Base-by-base conservation (phyloP, 2,797 vertebrate genomes). In the Halcyon badia region DNA sequence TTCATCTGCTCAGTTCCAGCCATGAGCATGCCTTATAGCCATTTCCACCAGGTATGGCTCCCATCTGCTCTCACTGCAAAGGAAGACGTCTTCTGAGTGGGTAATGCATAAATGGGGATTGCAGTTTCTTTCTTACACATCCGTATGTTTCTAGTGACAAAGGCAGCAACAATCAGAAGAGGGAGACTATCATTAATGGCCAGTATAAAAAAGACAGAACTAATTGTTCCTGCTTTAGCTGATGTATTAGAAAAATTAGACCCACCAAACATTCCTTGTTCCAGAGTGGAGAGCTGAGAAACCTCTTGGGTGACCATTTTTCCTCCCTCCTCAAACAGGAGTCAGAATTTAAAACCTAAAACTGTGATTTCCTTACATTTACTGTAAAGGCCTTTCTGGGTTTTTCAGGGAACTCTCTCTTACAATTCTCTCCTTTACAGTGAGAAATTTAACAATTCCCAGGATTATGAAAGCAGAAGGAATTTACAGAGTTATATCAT, bases 401-500 rank as follows among this genome's bases (percentile, higher is more conserved):
- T 30, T 75, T 91, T 96, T 70, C 44, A 79, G 15, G 33, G 66
- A 91, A 61, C 25, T 75, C 17, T 39, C 10, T 69, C 37, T 77
- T 77, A 51, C 5, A 61, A 17, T 41, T 75, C 6, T 80, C 24
- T 85, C 31, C 62, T 83, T 85, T 49, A 52, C 21, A 71, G 42
- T 52, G 25, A 89, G 52, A 92, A 96, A 69, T 75, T 30, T 56
- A 90, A 75, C 54, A 78, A 69, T 76, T 80, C 33, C 60, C 46
- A 95, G 73, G 66, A 70, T 80, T 86, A 51, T 18, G 51, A 94
- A 93, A 87, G 64, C 48, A 87, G 62, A 79, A 87, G 14, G 49
- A 83, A 94, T 82, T 58, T 69, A 75, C 26, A 0, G 0, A 69
- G 41, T 58, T 83, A 70, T 88, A 83, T 87, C 94, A 72, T 88